Evolutionary conservation across 2,888 invertebrate species (phyloP), one percentile per base, ranked within the genome.

Genomic region (Agrilus biguttatus): DNA sequence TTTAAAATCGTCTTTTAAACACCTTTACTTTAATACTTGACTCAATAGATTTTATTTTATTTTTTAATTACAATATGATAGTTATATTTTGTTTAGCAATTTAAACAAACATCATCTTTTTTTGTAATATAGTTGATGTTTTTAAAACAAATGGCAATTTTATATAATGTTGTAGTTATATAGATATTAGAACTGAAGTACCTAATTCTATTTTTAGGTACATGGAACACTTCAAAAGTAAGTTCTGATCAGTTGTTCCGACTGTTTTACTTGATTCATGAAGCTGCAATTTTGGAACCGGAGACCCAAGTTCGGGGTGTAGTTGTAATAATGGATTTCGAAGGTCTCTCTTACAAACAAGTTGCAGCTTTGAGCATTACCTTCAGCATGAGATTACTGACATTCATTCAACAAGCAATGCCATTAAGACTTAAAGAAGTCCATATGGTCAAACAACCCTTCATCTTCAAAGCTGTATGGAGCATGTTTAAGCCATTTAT

Each of bases 351-450:
- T 7, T 80, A 83, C 78, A 75, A 77, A 59, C 87, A 87, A 73
- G 77, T 78, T 2, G 70, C 71, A 65, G 80, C 78, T 0, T 62
- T 88, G 40, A 74, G 79, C 1, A 85, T 85, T 1, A 65, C 77
- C 8, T 88, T 86, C 66, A 83, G 84, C 40, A 77, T 79, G 69
- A 75, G 80, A 39, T 72, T 88, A 40, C 71, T 88, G 47, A 75
- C 76, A 8, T 89, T 88, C 66, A 87, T 89, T 52, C 88, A 89
- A 66, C 85, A 88, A 45, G 87, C 88, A 0, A 84, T 88, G 85
- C 87, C 88, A 3, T 63, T 87, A 40, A 73, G 88, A 42, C 69
- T 88, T 53, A 88, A 86, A 64, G 86, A 87, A 66, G 80, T 88
- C 8, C 88, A 89, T 66, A 80, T 88, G 59, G 84, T 89, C 3